phyloP scores from a whole-genome alignment of 2,113 vertebrate genomes.

The Bubo bubo region DNA sequence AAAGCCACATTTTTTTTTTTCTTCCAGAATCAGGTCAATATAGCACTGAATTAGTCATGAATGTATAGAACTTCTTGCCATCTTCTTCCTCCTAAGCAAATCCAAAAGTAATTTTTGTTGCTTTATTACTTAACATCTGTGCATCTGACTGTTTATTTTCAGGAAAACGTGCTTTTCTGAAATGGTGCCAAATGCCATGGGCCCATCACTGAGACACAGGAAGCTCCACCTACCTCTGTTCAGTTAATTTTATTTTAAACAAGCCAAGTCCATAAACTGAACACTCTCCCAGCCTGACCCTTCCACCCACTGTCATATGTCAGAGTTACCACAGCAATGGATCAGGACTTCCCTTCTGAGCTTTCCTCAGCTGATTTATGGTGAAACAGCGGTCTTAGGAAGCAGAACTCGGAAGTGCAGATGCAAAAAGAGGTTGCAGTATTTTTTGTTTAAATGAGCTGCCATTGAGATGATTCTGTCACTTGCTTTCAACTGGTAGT shows the following conservation, averaged over 20 bases:
- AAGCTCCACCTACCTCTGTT: neutral
- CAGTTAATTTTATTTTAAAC: neutral
- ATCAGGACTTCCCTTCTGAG: neutral
- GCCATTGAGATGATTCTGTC: neutral
- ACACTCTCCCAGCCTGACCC: neutral
- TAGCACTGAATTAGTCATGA: neutral
- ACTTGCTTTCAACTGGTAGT: neutral
- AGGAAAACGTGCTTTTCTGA: neutral
- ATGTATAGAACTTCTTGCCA: neutral
- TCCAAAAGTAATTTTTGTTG: neutral
- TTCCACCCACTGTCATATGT: neutral
- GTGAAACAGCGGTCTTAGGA: neutral
- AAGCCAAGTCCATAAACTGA: neutral
- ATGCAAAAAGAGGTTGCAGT: neutral
- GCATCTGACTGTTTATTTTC: neutral
- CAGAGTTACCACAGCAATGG: neutral
- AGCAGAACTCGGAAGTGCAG: neutral
- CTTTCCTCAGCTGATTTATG: neutral
- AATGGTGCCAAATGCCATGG: neutral
- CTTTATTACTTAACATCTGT: neutral
- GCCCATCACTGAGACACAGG: neutral
- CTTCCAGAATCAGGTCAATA: neutral
- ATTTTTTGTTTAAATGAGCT: neutral
- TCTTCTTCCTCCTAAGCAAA: neutral
- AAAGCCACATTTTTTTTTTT: neutral